Percentiles rank a stretch among this genome's conserved stretches.
Conservation (phyloP, 2,888 invertebrate genomes). For the Bombyx huttoni region DNA sequence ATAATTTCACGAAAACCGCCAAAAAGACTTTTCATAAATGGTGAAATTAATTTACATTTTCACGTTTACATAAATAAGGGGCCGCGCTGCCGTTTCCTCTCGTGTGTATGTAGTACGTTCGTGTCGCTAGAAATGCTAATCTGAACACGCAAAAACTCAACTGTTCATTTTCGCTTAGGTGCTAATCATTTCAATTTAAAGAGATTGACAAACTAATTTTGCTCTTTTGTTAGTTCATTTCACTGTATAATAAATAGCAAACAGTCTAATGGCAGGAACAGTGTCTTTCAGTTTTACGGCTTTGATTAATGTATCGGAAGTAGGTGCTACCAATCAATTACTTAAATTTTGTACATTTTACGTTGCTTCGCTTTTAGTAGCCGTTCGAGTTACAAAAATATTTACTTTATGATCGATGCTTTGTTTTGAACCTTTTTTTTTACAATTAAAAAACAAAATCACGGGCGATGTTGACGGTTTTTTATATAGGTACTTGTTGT, state of each 20-base stretch:
- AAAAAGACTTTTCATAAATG: slow-evolving; percentile 50
- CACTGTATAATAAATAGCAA: slow-evolving; percentile 9
- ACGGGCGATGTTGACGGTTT: no score
- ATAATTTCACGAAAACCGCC: slow-evolving; percentile 30
- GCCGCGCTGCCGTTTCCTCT: slow-evolving; percentile 28
- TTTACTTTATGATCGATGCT: background rate
- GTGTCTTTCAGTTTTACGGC: slow-evolving; percentile 16
- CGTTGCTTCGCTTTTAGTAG: background rate
- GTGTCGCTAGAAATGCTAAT: slow-evolving; percentile 40
- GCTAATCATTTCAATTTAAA: slow-evolving; percentile 42
- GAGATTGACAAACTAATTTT: slow-evolving; percentile 12
- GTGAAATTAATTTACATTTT: slow-evolving; percentile 57
- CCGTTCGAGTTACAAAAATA: background rate
- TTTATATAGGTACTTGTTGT: no score
- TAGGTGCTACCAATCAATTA: slow-evolving; percentile 16
- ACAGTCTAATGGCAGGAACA: slow-evolving; percentile 15
- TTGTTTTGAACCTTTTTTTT: background rate
- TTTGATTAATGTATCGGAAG: slow-evolving; percentile 19
- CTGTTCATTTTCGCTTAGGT: slow-evolving; percentile 31
- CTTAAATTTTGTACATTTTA: background rate
- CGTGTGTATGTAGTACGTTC: slow-evolving; percentile 11
- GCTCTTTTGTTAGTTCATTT: slow-evolving; percentile 12
- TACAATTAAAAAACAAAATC: no score
- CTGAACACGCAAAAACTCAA: slow-evolving; percentile 38
- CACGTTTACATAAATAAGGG: slow-evolving; percentile 50